These are phyloP conservation scores for Lagorchestes hirsutus DNA, from an alignment of 2,797 vertebrate species.

Conservation along the genomic window DNA sequence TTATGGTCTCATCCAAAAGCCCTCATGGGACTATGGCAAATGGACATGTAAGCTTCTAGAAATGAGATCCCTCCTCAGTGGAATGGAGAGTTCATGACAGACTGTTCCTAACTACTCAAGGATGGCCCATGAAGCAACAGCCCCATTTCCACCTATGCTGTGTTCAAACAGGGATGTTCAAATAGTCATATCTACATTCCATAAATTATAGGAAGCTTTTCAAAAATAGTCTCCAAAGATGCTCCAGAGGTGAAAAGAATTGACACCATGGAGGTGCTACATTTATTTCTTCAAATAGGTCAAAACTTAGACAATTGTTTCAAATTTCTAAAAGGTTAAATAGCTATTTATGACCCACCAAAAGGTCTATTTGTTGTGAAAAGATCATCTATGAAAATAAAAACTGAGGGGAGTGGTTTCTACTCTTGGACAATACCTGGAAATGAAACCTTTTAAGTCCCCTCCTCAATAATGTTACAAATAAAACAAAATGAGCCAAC, in stretches of 20 bases:
- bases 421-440: not conserved
- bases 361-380: not conserved
- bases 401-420: not conserved
- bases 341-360: not conserved
- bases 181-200: not conserved
- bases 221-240: not conserved
- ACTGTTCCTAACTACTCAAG: not conserved
- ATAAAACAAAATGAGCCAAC: not conserved
- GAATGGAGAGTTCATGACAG: not conserved
- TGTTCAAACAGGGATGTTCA: not conserved
- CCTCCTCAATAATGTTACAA: not conserved
- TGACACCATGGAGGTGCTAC: not conserved
- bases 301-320: not conserved
- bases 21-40: not conserved
- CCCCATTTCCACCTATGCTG: not conserved
- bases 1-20: not conserved
- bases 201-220: not conserved
- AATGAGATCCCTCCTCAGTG: not conserved
- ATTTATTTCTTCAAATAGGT: not conserved
- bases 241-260: not conserved
- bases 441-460: not conserved
- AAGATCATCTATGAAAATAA: not conserved
- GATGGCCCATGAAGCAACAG: not conserved
- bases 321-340: not conserved
- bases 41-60: conserved; percentile 22